Percentiles rank a stretch among this genome's conserved stretches.
Evolutionary conservation across 64 coral and sea anemone species (phyloP).

Genomic region (Dendrophyllia cribrosa): DNA sequence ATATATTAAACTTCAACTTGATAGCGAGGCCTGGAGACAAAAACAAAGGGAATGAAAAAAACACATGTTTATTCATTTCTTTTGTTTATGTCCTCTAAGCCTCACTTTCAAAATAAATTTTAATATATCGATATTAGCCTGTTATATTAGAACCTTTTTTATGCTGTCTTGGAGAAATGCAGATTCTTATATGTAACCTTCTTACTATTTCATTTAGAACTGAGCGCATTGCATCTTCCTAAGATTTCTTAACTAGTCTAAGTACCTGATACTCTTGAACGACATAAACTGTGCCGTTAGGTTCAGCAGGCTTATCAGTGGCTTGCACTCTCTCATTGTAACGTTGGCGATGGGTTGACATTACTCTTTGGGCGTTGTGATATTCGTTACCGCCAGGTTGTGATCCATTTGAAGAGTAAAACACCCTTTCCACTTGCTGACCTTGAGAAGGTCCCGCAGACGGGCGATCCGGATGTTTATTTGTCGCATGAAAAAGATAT

Average conservation of each 20-base stretch:
- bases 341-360: background rate
- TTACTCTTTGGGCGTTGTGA: background rate
- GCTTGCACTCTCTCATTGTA: background rate
- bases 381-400: background rate
- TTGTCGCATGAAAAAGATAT: background rate
- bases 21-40: no score
- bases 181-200: no score
- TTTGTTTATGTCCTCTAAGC: no score
- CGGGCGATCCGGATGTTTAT: background rate
- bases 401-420: background rate
- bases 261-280: constrained; percentile 10
- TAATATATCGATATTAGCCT: no score
- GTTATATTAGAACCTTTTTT: no score
- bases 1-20: no score
- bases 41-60: no score
- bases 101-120: no score
- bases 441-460: background rate
- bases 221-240: no score
- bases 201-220: no score
- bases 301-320: background rate
- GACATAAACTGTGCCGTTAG: background rate
- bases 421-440: background rate
- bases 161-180: no score
- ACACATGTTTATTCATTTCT: no score
- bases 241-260: background rate